Evolutionary conservation across 1,140 invertebrate genomes (phyloP).

Genomic region (Andricus grossulariae): DNA sequence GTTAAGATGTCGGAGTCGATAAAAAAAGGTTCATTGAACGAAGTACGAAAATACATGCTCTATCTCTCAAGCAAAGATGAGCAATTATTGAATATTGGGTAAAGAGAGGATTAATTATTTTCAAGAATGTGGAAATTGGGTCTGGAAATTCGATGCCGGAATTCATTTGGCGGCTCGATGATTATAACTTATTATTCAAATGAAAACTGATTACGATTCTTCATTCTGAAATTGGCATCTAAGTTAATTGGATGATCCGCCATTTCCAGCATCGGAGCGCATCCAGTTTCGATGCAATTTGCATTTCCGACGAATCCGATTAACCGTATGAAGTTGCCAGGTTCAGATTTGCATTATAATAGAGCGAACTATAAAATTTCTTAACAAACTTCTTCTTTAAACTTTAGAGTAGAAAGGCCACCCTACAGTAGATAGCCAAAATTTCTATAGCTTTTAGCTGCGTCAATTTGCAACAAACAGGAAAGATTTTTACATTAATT

Average conservation of each 20-base stretch:
- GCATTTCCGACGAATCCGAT: slow-evolving; percentile 4
- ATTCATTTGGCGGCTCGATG: background rate
- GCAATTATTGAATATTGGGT: background rate
- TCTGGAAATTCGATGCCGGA: background rate
- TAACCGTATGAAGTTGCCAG: background rate
- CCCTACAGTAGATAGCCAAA: no score
- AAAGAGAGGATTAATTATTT: background rate
- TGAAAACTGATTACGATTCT: slow-evolving; percentile 16
- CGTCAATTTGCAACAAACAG: no score
- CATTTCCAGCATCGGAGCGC: slow-evolving; percentile 7
- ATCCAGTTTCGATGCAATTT: background rate
- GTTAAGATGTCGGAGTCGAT: slow-evolving; percentile 18
- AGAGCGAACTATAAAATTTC: background rate
- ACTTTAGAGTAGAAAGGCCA: no score
- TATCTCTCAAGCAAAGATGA: background rate
- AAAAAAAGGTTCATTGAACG: slow-evolving; percentile 22
- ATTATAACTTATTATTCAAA: background rate
- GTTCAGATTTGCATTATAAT: slow-evolving; percentile 8
- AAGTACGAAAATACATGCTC: background rate
- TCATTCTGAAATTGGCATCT: slow-evolving; percentile 8
- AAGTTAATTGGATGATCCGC: slow-evolving; percentile 17
- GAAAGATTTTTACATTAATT: no score
- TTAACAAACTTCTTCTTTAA: no score
- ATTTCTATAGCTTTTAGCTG: no score
- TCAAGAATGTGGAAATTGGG: background rate